Conservation (phyloP, 2,888 invertebrate species). For the Syrista parreyssii region DNA sequence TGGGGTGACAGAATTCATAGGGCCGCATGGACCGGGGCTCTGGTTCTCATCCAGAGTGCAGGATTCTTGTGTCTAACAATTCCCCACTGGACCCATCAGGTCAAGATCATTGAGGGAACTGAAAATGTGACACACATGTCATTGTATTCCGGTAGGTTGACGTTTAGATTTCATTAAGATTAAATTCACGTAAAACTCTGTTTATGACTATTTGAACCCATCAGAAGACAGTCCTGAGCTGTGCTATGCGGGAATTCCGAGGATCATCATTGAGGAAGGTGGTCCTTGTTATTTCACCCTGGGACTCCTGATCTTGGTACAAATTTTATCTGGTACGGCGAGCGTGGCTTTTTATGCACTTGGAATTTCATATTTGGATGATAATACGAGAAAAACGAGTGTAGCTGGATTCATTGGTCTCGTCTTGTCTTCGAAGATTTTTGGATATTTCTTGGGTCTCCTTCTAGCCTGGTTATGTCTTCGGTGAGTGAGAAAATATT, state of each 20-base stretch:
- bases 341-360: conserved; percentile 69
- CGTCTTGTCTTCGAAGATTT: conserved; percentile 45
- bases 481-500: conserved; percentile 31
- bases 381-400: conserved; percentile 69
- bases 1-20: conserved; percentile 72
- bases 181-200: not conserved
- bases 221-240: conserved; percentile 51
- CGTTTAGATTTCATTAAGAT: not conserved
- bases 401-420: conserved; percentile 64
- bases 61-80: conserved; percentile 68
- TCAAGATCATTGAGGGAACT: conserved; percentile 43
- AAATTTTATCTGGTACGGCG: conserved; percentile 67
- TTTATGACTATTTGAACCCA: conserved; percentile 10
- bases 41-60: conserved; percentile 69
- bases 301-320: conserved; percentile 66
- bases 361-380: conserved; percentile 73
- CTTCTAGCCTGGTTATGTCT: conserved; percentile 57
- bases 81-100: conserved; percentile 68
- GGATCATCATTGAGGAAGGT: conserved; percentile 40
- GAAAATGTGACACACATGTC: conserved; percentile 47
- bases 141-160: conserved; percentile 50
- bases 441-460: conserved; percentile 53
- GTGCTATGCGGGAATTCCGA: conserved; percentile 35
- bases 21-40: conserved; percentile 71
- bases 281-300: conserved; percentile 60